Percentiles rank a stretch among this genome's conserved stretches.
These are phyloP conservation scores for Montipora foliosa DNA, from an alignment of 64 coral and sea anemone species.

Conservation along the genomic window DNA sequence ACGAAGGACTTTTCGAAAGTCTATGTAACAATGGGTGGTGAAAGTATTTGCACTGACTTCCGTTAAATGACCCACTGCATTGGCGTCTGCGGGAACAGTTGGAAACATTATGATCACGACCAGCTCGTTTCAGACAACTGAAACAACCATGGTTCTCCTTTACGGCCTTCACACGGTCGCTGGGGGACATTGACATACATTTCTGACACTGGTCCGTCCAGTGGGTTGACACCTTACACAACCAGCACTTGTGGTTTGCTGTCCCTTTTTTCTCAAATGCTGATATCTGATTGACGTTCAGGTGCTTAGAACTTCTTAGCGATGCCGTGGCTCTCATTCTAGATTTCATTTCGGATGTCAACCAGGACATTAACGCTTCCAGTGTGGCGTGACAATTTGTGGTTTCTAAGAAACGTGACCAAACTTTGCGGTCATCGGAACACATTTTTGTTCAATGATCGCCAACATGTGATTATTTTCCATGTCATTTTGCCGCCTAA, in stretches of 20 bases:
- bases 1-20: too few relatives aligned
- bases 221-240: constrained; percentile 25
- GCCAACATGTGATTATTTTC: constrained; percentile 30
- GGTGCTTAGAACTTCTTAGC: constrained; percentile 25
- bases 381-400: constrained; percentile 51
- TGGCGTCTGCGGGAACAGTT: constrained; percentile 59
- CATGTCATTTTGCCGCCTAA: too few relatives aligned
- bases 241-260: constrained; percentile 52
- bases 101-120: constrained; percentile 53
- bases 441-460: constrained; percentile 71
- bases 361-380: constrained; percentile 29
- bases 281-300: constrained; percentile 4
- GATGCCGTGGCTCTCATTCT: constrained; percentile 74
- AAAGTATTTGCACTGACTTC: constrained; percentile 44
- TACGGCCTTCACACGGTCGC: constrained; percentile 29
- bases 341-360: constrained; percentile 59
- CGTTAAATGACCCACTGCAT: constrained; percentile 31
- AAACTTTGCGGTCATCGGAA: constrained; percentile 32
- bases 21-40: constrained; percentile 67
- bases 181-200: too few relatives aligned
- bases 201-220: too few relatives aligned
- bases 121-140: constrained; percentile 69
- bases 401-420: constrained; percentile 55
- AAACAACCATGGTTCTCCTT: constrained; percentile 79
- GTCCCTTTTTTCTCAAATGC: neutral